Evolutionary conservation across 2,888 invertebrate species (phyloP).

Genomic region (Eustalomyia histrio): DNA sequence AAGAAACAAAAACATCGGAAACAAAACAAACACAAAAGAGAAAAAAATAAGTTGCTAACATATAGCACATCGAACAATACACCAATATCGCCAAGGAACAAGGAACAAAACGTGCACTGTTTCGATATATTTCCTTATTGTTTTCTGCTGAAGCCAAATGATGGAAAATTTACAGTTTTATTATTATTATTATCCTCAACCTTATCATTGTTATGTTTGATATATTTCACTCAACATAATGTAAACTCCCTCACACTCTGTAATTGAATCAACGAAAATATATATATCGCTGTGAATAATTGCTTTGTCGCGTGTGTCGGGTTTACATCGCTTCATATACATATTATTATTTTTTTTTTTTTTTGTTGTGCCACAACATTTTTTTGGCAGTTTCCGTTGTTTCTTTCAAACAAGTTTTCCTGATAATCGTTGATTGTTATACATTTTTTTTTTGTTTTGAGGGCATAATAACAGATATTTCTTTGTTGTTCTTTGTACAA

Average conservation of each 20-base stretch:
- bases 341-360: too few relatives aligned
- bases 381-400: conserved; percentile 36
- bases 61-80: conserved; percentile 26
- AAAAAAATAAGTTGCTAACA: conserved; percentile 5
- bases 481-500: not conserved
- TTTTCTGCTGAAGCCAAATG: not conserved
- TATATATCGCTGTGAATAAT: conserved; percentile 41
- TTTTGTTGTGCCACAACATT: not conserved
- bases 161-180: not conserved
- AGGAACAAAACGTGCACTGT: not conserved
- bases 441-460: not conserved
- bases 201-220: conserved; percentile 2
- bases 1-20: not conserved
- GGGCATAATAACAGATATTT: not conserved
- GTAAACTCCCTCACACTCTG: not conserved
- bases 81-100: conserved; percentile 2
- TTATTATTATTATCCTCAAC: not conserved
- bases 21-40: not conserved
- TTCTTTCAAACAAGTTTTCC: conserved; percentile 18
- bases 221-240: not conserved
- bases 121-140: not conserved
- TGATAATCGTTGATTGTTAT: conserved; percentile 19
- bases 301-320: conserved; percentile 53
- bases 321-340: not conserved
- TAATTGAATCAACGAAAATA: not conserved